Base-by-base conservation (phyloP, 2,888 invertebrate species). In the Eurytoma adleriae region DNA sequence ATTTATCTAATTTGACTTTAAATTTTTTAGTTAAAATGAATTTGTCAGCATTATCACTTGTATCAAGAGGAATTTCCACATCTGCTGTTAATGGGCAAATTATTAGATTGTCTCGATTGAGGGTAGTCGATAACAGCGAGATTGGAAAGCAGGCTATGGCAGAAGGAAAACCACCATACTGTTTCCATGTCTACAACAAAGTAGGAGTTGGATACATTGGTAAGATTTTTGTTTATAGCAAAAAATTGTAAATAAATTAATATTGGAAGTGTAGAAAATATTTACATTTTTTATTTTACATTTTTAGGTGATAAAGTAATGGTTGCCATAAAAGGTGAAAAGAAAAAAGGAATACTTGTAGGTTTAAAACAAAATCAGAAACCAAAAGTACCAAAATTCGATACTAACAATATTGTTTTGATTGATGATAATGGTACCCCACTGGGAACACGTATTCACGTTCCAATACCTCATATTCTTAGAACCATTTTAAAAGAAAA, bases 101-200 rank as follows among this genome's bases (percentile, higher is more conserved):
- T 68, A 93, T 94, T 59, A 94, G 95, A 88, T 87, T 97, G 84
- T 93, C 96, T 1, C 92, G 97, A 69, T 91, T 99, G 18, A 92
- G 98, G 86, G 98, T 99, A 7, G 99, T 99, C 2, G 99, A 99
- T 91, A 99, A 99, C 91, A 98, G 98, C 76, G 95, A 96, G 84
- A 94, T 99, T 81, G 99, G 99, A 54, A 98, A 97, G 90, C 94
- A 96, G 89, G 98, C 99, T 1, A 98, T 98, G 96, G 94, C 96
- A 1, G 96, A 97, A 89, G 99, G 99, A 67, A 96, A 96, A 91
- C 97, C 98, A 14, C 98, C 99, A 0, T 95, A 94, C 90, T 94
- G 96, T 87, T 99, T 99, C 87, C 98, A 99, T 89, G 95, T 99
- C 78, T 99, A 98, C 88, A 98, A 96, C 91, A 96, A 95, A 92